Evolutionary conservation across 2,113 vertebrate genomes (phyloP).

Genomic region (Athene cunicularia): DNA sequence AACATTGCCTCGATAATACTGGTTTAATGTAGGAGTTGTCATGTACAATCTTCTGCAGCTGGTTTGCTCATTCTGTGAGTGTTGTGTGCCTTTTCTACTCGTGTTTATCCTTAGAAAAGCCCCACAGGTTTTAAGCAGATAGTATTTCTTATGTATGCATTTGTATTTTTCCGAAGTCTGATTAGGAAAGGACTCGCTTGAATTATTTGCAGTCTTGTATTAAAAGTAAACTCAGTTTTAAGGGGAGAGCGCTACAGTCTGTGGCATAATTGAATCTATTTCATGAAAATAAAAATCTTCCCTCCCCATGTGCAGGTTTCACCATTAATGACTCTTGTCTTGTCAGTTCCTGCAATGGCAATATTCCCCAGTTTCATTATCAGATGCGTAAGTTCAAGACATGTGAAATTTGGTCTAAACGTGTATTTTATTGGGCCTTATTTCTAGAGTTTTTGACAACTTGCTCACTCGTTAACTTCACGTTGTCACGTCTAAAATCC

Average conservation of each 20-base stretch:
- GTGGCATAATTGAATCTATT: neutral
- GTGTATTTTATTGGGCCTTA: neutral
- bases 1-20: rapidly evolving
- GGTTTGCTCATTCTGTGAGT: rapidly evolving
- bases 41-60: neutral
- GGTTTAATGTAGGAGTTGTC: neutral
- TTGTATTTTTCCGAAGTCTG: neutral
- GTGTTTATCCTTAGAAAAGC: neutral
- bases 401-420: neutral
- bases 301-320: neutral
- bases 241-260: rapidly evolving
- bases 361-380: neutral
- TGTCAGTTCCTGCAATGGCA: neutral
- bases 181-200: neutral
- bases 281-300: neutral
- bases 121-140: neutral
- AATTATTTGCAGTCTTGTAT: neutral
- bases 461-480: neutral
- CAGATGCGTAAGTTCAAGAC: neutral
- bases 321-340: neutral
- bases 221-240: neutral
- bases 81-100: neutral
- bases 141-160: neutral
- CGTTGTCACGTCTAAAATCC: neutral
- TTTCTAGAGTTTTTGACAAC: neutral